phyloP scores from a whole-genome alignment of 2,113 vertebrate species.

The Cyphomyrus plagiostoma region DNA sequence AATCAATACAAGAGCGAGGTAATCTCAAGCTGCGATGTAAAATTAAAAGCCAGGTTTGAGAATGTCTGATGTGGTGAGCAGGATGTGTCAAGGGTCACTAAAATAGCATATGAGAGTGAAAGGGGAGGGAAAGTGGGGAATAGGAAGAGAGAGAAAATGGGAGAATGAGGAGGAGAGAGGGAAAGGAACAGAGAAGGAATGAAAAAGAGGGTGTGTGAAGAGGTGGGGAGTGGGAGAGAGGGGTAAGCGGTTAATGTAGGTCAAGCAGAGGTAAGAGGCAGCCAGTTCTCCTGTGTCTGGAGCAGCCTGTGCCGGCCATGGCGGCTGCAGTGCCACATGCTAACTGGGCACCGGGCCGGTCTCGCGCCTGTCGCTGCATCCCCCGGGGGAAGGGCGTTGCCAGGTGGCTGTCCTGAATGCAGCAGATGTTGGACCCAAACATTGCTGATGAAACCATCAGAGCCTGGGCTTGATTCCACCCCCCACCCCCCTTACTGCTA shows the following conservation, averaged over 20 bases:
- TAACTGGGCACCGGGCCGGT: background rate
- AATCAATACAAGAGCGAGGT: background rate
- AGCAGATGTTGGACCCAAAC: conserved; percentile 27
- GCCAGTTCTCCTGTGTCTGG: background rate
- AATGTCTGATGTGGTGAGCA: background rate
- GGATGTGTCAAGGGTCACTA: background rate
- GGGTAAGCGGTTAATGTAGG: background rate
- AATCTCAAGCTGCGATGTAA: background rate
- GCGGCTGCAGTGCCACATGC: background rate
- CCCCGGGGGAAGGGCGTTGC: background rate
- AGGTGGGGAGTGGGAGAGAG: background rate
- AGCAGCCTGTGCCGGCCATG: background rate
- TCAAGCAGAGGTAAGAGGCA: conserved; percentile 17
- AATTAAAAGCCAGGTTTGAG: background rate
- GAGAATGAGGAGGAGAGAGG: background rate
- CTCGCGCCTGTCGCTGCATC: background rate
- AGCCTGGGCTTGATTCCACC: background rate
- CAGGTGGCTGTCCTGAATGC: conserved; percentile 25
- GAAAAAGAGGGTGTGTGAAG: background rate
- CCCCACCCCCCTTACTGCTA: background rate
- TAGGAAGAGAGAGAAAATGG: background rate
- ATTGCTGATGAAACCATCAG: conserved; percentile 17
- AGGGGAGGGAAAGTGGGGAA: background rate
- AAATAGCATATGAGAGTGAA: background rate
- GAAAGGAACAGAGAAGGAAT: background rate